Percentiles rank a stretch among this genome's conserved stretches.
Evolutionary conservation across 2,113 vertebrate genomes (phyloP).

Genomic region (Vulpes lagopus): DNA sequence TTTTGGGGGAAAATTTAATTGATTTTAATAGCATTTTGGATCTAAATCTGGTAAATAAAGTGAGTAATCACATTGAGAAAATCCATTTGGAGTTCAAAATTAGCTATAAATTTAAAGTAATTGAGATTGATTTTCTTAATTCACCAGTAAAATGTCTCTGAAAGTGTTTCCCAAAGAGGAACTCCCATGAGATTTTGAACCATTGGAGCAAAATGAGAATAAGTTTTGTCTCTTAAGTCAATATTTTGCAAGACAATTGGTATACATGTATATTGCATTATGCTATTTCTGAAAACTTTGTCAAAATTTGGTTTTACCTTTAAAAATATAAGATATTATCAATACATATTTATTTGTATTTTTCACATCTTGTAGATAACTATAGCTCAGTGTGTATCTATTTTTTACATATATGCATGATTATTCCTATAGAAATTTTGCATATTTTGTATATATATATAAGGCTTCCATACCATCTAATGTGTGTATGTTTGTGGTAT

Average conservation of each 20-base stretch:
- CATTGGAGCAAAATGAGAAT: slow-evolving; percentile 1
- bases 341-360: not conserved
- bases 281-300: not conserved
- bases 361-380: not conserved
- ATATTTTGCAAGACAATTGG: not conserved
- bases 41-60: slow-evolving; percentile 51
- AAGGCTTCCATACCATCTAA: not conserved
- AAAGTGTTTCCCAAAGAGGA: slow-evolving; percentile 37
- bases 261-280: not conserved
- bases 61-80: slow-evolving; percentile 50
- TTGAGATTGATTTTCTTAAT: slow-evolving; percentile 73
- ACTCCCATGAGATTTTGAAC: not conserved
- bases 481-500: not conserved
- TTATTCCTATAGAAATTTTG: not conserved
- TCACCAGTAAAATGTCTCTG: slow-evolving; percentile 53
- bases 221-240: not conserved
- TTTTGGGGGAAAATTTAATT: not conserved
- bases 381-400: not conserved
- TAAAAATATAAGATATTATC: not conserved
- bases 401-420: not conserved
- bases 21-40: not conserved
- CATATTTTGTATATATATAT: not conserved
- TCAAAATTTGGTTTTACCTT: not conserved
- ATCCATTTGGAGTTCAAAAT: slow-evolving; percentile 64
- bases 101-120: slow-evolving; percentile 73